Conservation (phyloP, 2,888 invertebrate genomes). For the Serripes groenlandicus region DNA sequence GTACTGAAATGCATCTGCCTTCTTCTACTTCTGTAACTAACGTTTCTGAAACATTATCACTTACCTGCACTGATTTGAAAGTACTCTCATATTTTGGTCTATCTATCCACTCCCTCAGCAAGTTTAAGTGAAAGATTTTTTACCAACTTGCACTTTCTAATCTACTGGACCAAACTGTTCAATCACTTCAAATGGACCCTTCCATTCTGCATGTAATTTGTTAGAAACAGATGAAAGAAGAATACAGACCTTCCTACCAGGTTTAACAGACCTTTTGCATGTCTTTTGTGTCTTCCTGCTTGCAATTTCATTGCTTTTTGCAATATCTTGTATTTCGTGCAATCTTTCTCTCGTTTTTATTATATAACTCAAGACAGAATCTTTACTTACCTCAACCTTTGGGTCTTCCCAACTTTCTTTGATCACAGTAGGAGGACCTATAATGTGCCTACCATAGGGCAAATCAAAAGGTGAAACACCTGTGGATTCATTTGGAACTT, state of each 20-base stretch:
- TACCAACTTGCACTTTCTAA: too few relatives aligned
- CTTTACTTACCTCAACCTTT: neutral
- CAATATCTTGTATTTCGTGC: neutral
- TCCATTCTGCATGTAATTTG: too few relatives aligned
- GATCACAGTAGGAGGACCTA: constrained; percentile 32
- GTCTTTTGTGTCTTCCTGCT: too few relatives aligned
- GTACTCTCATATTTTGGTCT: neutral
- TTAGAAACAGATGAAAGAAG: too few relatives aligned
- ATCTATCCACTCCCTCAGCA: neutral
- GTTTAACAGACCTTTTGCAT: neutral
- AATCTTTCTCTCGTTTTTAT: constrained; percentile 10
- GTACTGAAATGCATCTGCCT: too few relatives aligned
- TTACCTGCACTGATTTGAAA: neutral
- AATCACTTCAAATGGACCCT: too few relatives aligned
- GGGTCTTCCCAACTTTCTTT: constrained; percentile 35
- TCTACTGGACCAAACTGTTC: too few relatives aligned
- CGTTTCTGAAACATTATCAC: too few relatives aligned
- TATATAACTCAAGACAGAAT: constrained; percentile 32
- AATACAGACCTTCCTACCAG: neutral
- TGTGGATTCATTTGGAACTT: too few relatives aligned
- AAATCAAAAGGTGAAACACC: too few relatives aligned
- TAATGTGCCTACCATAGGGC: too few relatives aligned
- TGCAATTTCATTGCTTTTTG: too few relatives aligned
- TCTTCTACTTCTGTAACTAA: neutral
- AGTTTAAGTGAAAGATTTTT: neutral